Conservation (phyloP, 2,797 vertebrate species). For the Synaphobranchus kaupii region DNA sequence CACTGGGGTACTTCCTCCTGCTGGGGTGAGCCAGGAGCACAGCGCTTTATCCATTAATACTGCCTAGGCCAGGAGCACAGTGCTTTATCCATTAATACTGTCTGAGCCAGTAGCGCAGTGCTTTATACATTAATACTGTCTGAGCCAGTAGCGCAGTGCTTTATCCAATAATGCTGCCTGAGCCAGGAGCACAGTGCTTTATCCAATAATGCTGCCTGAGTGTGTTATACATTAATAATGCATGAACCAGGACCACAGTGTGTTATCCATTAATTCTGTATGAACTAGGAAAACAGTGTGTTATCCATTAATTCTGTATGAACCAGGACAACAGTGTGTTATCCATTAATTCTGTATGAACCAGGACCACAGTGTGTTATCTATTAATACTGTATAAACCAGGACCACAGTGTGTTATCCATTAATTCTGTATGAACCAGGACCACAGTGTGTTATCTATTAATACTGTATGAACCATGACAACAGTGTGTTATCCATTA, state of each 20-base stretch:
- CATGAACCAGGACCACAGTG: background rate
- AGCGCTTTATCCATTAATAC: background rate
- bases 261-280: background rate
- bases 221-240: background rate
- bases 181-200: background rate
- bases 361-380: background rate
- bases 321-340: background rate
- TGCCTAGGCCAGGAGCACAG: background rate
- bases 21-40: constrained; percentile 77
- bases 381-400: background rate
- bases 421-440: background rate
- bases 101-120: background rate
- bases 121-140: background rate
- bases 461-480: background rate
- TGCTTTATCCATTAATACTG: background rate
- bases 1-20: constrained; percentile 90
- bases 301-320: background rate
- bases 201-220: background rate
- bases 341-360: background rate
- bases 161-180: background rate
- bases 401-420: background rate
- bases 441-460: background rate
- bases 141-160: background rate
- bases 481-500: too few relatives aligned
- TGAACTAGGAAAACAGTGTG: background rate